phyloP scores from a whole-genome alignment of 2,888 invertebrate species.

The Liodrosophila aerea region DNA sequence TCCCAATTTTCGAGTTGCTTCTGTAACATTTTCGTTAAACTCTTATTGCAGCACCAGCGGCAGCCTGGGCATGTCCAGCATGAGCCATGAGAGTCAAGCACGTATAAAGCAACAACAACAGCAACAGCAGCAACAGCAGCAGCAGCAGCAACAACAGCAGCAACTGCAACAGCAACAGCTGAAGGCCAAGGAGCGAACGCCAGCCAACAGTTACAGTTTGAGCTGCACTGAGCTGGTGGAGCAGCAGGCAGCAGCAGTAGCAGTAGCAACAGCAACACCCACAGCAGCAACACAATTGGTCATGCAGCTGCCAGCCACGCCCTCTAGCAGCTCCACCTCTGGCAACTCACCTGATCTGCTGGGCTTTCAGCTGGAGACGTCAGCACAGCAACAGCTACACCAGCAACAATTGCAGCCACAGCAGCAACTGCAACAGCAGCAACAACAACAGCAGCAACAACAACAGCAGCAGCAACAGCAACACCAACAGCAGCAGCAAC shows the following conservation, averaged over 20 bases:
- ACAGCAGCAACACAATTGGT: slow-evolving; percentile 43
- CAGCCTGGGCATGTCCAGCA: slow-evolving; percentile 77
- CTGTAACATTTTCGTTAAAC: background rate
- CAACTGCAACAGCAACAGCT: slow-evolving; percentile 45
- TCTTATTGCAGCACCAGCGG: slow-evolving; percentile 57
- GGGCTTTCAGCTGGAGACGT: slow-evolving; percentile 60
- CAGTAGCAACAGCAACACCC: slow-evolving; percentile 15
- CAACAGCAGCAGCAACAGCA: slow-evolving; percentile 39
- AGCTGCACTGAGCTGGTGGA: slow-evolving; percentile 57
- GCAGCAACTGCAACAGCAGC: slow-evolving; percentile 34
- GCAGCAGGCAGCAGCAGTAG: slow-evolving; percentile 39
- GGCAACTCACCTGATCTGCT: slow-evolving; percentile 80
- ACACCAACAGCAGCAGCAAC: slow-evolving; percentile 37
- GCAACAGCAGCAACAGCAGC: slow-evolving; percentile 62
- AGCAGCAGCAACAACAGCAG: slow-evolving; percentile 47
- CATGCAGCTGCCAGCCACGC: slow-evolving; percentile 65
- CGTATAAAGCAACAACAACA: slow-evolving; percentile 79
- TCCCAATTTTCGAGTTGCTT: slow-evolving; percentile 10
- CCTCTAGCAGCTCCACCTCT: slow-evolving; percentile 75
- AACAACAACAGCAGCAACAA: slow-evolving; percentile 41
- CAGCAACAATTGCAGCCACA: slow-evolving; percentile 40
- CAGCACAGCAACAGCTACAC: slow-evolving; percentile 48
- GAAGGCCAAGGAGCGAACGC: slow-evolving; percentile 46
- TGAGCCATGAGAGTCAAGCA: slow-evolving; percentile 81
- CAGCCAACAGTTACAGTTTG: slow-evolving; percentile 35